These are phyloP conservation scores for Dipus sagitta DNA, from an alignment of 2,797 vertebrate species.

Conservation along the genomic window DNA sequence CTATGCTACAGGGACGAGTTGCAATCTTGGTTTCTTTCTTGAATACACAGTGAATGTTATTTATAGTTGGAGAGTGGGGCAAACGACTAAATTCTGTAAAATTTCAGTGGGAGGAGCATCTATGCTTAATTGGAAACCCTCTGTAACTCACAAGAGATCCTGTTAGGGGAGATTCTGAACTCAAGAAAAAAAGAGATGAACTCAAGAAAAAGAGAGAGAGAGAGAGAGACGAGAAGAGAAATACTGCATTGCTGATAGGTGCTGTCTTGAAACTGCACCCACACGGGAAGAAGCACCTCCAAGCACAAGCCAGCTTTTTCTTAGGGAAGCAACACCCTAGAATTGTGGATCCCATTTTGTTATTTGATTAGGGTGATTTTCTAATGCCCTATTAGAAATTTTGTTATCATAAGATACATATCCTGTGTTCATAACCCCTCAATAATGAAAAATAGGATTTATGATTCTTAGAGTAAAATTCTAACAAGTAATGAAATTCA, in stretches of 20 bases:
- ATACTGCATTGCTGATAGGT: not conserved
- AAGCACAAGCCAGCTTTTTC: not conserved
- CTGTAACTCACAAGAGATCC: not conserved
- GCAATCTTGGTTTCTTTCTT: not conserved
- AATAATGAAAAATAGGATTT: conserved; percentile 75
- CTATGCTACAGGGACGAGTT: not conserved
- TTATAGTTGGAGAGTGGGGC: not conserved
- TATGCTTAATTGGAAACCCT: not conserved
- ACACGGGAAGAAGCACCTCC: rapidly evolving
- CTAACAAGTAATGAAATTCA: conserved; percentile 80
- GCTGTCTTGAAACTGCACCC: not conserved
- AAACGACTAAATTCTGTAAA: conserved; percentile 9
- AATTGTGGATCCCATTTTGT: not conserved
- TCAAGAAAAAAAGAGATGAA: not conserved
- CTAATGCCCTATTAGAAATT: conserved; percentile 19
- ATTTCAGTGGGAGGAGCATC: not conserved
- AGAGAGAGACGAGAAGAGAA: not conserved
- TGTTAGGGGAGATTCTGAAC: not conserved
- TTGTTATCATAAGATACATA: conserved; percentile 63
- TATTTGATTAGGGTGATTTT: conserved; percentile 49
- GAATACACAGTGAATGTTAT: not conserved
- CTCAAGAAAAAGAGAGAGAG: no score
- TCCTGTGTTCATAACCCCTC: conserved; percentile 52
- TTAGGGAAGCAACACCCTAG: not conserved
- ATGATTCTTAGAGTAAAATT: conserved; percentile 58